Base-by-base conservation (phyloP, 2,888 invertebrate species). In the Rotaria magnacalcarata region DNA sequence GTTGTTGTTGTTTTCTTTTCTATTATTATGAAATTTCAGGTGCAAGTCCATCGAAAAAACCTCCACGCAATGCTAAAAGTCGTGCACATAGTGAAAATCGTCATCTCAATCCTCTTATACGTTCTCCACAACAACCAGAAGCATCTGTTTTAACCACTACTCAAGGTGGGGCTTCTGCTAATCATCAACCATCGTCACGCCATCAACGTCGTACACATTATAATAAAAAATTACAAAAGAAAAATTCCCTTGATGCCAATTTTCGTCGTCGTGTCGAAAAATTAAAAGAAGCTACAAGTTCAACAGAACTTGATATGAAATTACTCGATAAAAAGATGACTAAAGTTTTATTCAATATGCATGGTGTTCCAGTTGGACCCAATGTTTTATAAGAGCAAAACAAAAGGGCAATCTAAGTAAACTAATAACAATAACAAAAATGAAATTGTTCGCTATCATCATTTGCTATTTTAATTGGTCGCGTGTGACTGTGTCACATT, bases 341-440 rank as follows among this genome's bases (percentile, higher is more conserved):
- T 24, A 86, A 86, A 75, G 85, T 86, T 85, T 24, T 86, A 19
- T 86, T 86, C 52, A 86, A 86, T 85, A 80, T 86, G 85, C 56
- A 85, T 52, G 86, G 86, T 50, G 85, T 86, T 58, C 86, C 86
- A 24, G 86, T 86, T 47, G 85, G 84, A 56, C 80, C 80, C 16
- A 86, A 86, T 84, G 84, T 86, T 75, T 80, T 80, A 80, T 80
- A 80, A 47, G 11, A 80, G 1, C 14, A 47, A 43, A 47, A 50
- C 50, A 50, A 11, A 80, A 80, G 19, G 34, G 16, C 2, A 67
- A 60, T 34, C 34, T 34, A 1, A 24, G 7, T 14, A 60, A 52
- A 52, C 50, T 14, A 50, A 50, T 50, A 11, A 50, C 50, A 52
- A 52, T 1, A 14, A 52, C 10, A 67, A 34, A 67, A 2, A 67